Percentiles rank a stretch among this genome's conserved stretches.
These are phyloP conservation scores for Abrostola triplasia DNA, from an alignment of 2,888 invertebrate species.

Conservation along the genomic window DNA sequence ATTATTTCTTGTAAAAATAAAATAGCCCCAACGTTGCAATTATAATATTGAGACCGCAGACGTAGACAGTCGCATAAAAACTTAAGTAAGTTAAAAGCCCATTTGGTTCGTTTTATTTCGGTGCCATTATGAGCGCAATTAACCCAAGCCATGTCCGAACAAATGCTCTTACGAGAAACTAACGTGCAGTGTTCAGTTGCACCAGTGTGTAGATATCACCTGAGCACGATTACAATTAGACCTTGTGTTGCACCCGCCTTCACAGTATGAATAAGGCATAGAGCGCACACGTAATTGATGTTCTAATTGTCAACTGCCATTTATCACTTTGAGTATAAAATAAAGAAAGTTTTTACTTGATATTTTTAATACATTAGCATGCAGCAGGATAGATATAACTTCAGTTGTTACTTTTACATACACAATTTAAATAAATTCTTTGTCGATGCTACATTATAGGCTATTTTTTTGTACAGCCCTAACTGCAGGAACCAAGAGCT, in stretches of 20 bases:
- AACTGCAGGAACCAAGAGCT: too few species aligned
- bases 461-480: too few species aligned
- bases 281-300: not conserved
- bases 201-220: slow-evolving; percentile 43
- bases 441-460: too few species aligned
- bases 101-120: slow-evolving; percentile 8
- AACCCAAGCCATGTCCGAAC: slow-evolving; percentile 32
- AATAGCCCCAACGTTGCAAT: too few species aligned
- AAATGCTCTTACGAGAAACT: slow-evolving; percentile 42
- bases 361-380: too few species aligned
- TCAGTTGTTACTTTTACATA: too few species aligned
- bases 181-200: slow-evolving; percentile 17
- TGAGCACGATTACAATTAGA: slow-evolving; percentile 51
- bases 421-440: too few species aligned
- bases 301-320: not conserved
- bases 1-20: too few species aligned
- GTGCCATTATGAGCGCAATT: slow-evolving; percentile 22
- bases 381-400: too few species aligned
- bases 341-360: too few species aligned
- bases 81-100: not conserved
- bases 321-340: too few species aligned
- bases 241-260: slow-evolving; percentile 10
- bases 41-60: not conserved
- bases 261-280: slow-evolving; percentile 12
- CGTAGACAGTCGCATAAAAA: not conserved